phyloP scores from a whole-genome alignment of 2,113 vertebrate genomes.

The Uria lomvia region DNA sequence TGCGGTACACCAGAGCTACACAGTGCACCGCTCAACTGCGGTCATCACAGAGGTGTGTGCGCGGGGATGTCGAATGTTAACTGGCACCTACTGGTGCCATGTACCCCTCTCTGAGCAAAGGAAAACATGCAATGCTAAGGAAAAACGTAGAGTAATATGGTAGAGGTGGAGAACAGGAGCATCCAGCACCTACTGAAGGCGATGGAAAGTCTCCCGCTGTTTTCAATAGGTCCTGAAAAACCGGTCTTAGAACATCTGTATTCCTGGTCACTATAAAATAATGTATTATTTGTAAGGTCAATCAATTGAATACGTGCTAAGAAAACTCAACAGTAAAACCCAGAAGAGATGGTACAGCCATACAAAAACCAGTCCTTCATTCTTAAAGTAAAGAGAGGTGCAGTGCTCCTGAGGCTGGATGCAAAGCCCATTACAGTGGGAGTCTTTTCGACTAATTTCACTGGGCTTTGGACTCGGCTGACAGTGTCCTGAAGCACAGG shows the following conservation, averaged over 20 bases:
- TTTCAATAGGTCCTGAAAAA: background rate
- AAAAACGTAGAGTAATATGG: background rate
- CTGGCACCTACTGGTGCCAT: background rate
- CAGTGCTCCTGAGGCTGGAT: background rate
- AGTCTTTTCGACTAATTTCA: background rate
- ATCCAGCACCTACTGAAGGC: background rate
- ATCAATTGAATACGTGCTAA: background rate
- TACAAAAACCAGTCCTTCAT: background rate
- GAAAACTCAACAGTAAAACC: background rate
- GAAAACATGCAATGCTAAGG: background rate
- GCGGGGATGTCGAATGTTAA: background rate
- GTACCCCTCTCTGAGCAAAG: background rate
- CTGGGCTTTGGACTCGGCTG: background rate
- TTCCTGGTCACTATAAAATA: background rate
- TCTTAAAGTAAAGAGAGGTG: background rate
- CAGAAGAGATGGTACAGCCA: background rate
- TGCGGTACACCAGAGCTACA: background rate
- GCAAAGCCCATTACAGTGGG: background rate
- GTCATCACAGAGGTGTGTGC: background rate
- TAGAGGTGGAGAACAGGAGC: background rate
- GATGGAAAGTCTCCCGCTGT: background rate
- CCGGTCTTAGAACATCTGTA: background rate
- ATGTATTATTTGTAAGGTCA: background rate
- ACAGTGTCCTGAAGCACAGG: background rate
- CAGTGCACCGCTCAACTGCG: background rate